These are phyloP conservation scores for Heliconius nattereri DNA, from an alignment of 1,140 invertebrate species.

Conservation along the genomic window DNA sequence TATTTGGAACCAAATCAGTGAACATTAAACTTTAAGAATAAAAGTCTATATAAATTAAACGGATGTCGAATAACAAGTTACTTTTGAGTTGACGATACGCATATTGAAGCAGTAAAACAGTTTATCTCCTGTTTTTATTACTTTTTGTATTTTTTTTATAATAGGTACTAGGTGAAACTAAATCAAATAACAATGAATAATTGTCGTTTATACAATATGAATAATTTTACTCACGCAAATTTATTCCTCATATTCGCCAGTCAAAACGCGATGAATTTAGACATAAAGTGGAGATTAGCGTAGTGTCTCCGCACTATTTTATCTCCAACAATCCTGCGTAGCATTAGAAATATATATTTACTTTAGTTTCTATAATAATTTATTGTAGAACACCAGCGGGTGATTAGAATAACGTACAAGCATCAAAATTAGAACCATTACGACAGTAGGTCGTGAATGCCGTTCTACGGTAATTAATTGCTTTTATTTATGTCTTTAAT, in stretches of 20 bases:
- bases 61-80: constrained; percentile 67
- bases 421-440: constrained; percentile 39
- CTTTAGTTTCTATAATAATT: constrained; percentile 4
- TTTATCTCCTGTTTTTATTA: constrained; percentile 48
- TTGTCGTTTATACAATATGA: no score
- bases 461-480: constrained; percentile 40
- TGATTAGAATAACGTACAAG: constrained; percentile 21
- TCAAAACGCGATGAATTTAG: no score
- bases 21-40: constrained; percentile 67
- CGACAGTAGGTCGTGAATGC: constrained; percentile 32
- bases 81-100: constrained; percentile 63
- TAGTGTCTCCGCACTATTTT: not conserved
- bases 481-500: constrained; percentile 36
- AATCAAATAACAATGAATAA: not conserved
- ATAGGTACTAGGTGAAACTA: not conserved
- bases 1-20: constrained; percentile 55
- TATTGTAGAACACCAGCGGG: not conserved
- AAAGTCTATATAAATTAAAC: constrained; percentile 72
- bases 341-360: not conserved
- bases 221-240: no score
- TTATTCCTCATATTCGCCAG: no score
- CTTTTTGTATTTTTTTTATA: not conserved
- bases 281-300: no score
- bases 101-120: constrained; percentile 68
- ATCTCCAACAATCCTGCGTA: no score